These are phyloP conservation scores for Eidolon helvum DNA, from an alignment of 2,113 vertebrate species.

Conservation along the genomic window DNA sequence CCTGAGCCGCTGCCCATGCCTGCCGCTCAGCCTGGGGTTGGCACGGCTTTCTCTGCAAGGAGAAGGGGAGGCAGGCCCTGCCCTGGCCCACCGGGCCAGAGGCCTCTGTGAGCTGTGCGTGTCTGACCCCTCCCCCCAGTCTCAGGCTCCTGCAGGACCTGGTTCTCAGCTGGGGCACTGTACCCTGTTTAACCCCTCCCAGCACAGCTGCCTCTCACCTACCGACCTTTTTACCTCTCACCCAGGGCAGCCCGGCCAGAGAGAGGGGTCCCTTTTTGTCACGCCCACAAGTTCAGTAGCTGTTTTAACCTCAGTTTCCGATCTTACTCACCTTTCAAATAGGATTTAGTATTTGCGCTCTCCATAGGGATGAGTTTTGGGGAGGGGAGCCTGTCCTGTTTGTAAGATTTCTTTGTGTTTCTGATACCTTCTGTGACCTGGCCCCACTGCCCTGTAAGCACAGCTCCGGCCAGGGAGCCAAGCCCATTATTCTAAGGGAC, in stretches of 20 bases:
- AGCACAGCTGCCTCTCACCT: not conserved
- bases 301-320: constrained; percentile 43
- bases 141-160: not conserved
- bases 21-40: not conserved
- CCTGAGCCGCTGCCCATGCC: not conserved
- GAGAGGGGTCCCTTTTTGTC: not conserved
- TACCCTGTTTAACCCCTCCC: not conserved
- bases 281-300: not conserved
- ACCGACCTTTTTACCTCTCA: not conserved
- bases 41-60: not conserved
- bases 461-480: not conserved
- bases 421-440: not conserved
- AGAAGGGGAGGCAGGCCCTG: not conserved
- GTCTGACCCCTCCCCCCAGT: not conserved
- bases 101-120: not conserved
- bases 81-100: not conserved
- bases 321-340: not conserved
- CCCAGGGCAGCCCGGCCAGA: not conserved
- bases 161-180: not conserved
- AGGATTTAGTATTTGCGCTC: constrained; percentile 6
- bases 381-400: not conserved
- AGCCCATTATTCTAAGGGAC: too few species aligned
- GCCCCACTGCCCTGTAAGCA: not conserved
- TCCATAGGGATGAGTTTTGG: not conserved
- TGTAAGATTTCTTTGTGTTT: not conserved